Base-by-base conservation (phyloP, 1,140 invertebrate species). In the Sitobion miscanthi region DNA sequence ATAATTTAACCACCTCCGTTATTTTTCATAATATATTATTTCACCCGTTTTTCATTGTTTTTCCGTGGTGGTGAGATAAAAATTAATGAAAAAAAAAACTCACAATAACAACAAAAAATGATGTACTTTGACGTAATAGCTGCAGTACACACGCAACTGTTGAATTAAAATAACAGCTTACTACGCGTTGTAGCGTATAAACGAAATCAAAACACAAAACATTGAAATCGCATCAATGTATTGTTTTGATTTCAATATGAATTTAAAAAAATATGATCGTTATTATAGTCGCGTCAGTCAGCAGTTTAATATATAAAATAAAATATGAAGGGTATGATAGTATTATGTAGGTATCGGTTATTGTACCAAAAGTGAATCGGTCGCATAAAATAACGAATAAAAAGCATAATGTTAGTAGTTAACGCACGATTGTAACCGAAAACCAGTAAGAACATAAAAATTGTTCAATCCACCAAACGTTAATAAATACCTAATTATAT, bases 41-140 rank as follows among this genome's bases (percentile, higher is more conserved):
- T 3, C 38, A 1, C 21, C 42, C 5, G 23, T 47, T 86, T n/a
- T 49, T 89, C 9, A 25, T 89, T 57, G 47, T 89, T 89, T 89
- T 89, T n/a, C 7, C 0, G 57, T 1, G 49, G 30, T 21, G 17
- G 47, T 11, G 30, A 77, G 11, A 86, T 25, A 47, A 86, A 86
- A 86, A 47, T 85, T 45, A 45, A 85, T 85, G 11, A 83, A 83
- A 83, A 83, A 83, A 83, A 83, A 42, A 83, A 82, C 38, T 47
- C 6, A 35, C 35, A 38, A 30, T 7, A 62, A 6, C 14, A 77
- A 77, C n/a, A 77, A n/a, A 77, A 77, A 77, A 77, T 77, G 0
- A 77, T 77, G n/a, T 20, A 77, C 62, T 77, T 17, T 77, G 17
- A n/a, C 62, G 14, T 77, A 77, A 77, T 77, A 77, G 62, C 21